Percentiles rank a stretch among this genome's conserved stretches.
phyloP scores from a whole-genome alignment of 2,113 vertebrate genomes.

The Rhabdomys dilectus region DNA sequence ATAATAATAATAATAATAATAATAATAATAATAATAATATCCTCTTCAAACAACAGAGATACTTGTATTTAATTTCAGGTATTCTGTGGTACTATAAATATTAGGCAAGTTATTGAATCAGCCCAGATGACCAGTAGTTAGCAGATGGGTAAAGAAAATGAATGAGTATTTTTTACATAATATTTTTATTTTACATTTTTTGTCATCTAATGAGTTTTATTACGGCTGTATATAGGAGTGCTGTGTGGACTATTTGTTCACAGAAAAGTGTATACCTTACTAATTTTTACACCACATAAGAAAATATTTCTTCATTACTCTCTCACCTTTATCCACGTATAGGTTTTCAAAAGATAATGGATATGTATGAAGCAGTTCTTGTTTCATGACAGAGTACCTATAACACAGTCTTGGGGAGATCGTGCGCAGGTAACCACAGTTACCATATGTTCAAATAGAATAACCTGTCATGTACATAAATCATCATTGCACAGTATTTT shows the following conservation, averaged over 20 bases:
- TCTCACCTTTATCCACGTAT: neutral
- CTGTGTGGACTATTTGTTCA: neutral
- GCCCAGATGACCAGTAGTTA: fast-evolving
- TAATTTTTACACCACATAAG: neutral
- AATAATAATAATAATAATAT: neutral
- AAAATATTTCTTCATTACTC: neutral
- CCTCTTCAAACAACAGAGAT: no score
- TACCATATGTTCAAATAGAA: neutral
- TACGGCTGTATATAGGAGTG: neutral
- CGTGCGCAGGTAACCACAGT: neutral
- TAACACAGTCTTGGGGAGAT: neutral
- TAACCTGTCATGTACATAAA: neutral
- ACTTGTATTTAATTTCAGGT: no score
- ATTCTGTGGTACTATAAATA: no score
- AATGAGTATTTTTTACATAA: neutral
- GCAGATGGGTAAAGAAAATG: neutral
- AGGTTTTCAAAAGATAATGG: neutral
- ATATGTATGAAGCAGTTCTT: neutral
- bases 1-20: neutral
- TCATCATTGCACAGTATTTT: neutral
- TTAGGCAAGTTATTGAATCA: neutral
- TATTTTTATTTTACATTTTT: neutral
- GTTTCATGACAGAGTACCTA: neutral
- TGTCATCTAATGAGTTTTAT: neutral
- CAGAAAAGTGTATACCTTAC: neutral